Base-by-base conservation (phyloP, 2,888 invertebrate species). In the Apodemia duryi region DNA sequence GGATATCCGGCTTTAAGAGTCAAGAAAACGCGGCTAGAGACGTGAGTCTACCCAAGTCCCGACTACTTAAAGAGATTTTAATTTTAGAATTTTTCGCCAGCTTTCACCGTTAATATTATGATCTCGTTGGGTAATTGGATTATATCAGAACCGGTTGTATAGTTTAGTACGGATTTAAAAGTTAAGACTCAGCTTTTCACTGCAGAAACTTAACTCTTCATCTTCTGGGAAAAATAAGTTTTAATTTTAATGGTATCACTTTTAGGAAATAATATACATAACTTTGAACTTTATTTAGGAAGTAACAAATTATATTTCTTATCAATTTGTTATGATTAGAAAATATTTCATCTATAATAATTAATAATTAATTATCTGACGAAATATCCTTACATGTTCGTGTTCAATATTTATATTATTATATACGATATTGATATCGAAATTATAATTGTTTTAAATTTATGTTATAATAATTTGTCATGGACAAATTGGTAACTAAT, bases 1-100 rank as follows among this genome's bases (percentile, higher is more conserved):
- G 81, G 84, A 86, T 80, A 79, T 86, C 81, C 86, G 81, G 81
- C 71, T 78, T 81, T 80, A 80, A 82, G 77, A 83, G 80, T 77
- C 75, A 81, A 80, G 77, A 77, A 84, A 83, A 81, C 80, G 76
- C 75, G 71, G 75, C 73, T 71, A 73, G 73, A 68, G 74, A 77
- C 78, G 79, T 81, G 75, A 75, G 76, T 78, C 7, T 13, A 46
- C 10, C 43, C 43, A 3, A 74, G 75, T 21, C 28, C 75, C 73
- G 73, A 74, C 76, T 75, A 77, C 70, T 79, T 77, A 80, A 29
- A 79, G 77, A 74, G 75, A 78, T 79, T 79, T 79, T 77, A 71
- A 78, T 79, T 77, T 76, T 69, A 71, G 70, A 71, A 75, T 73
- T 75, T 66, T 66, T 66, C 68, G 65, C 65, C 68, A 71, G 57